These are phyloP conservation scores for Psilopogon haemacephalus DNA, from an alignment of 2,113 vertebrate species.

Conservation along the genomic window DNA sequence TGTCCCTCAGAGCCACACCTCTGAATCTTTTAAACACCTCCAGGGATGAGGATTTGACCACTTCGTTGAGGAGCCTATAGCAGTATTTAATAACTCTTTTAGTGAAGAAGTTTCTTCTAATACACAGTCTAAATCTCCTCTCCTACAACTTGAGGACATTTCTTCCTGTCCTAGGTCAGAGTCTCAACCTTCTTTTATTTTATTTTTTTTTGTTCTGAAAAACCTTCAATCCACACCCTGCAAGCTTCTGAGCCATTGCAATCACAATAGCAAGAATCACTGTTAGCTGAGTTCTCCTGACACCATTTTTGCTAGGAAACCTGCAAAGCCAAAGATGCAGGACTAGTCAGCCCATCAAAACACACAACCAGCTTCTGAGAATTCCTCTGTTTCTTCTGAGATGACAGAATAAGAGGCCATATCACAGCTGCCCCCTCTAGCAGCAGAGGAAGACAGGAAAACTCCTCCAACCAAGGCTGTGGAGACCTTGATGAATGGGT, in stretches of 20 bases:
- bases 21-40: too few species aligned
- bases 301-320: neutral
- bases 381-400: neutral
- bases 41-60: too few species aligned
- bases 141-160: too few species aligned
- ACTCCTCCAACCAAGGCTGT: rapidly evolving
- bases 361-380: neutral
- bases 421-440: neutral
- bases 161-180: neutral
- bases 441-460: neutral
- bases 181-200: neutral
- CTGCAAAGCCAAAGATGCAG: neutral
- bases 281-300: neutral
- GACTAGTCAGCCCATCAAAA: neutral
- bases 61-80: too few species aligned
- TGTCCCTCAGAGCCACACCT: too few species aligned
- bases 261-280: neutral
- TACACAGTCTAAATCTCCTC: too few species aligned
- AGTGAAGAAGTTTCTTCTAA: too few species aligned
- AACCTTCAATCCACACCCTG: neutral
- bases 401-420: neutral
- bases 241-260: neutral
- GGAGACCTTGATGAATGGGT: neutral
- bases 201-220: neutral
- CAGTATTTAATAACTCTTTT: too few species aligned